Evolutionary conservation across 2,888 invertebrate species (phyloP).

Genomic region (Coenonympha arcania): DNA sequence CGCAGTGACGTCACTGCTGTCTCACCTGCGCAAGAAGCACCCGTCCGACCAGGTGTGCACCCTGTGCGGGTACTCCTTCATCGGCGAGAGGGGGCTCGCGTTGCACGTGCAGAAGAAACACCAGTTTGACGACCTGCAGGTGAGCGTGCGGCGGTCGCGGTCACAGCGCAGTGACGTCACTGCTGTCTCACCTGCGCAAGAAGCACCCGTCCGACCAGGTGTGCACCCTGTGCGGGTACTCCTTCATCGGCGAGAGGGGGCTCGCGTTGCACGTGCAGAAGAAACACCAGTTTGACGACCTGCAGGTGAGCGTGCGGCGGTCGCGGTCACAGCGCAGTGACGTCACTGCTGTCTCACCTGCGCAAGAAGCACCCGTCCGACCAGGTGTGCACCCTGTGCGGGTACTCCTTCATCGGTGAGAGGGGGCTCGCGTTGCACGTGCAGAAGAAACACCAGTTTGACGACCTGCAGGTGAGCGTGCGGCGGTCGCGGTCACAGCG

Average conservation of each 20-base stretch:
- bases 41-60: slow-evolving; percentile 34
- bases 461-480: not conserved
- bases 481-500: too few species aligned
- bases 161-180: not conserved
- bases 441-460: not conserved
- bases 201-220: too few species aligned
- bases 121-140: not conserved
- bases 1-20: slow-evolving; percentile 33
- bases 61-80: slow-evolving; percentile 34
- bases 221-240: too few species aligned
- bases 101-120: slow-evolving; percentile 29
- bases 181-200: too few species aligned
- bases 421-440: slow-evolving; percentile 33
- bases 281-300: too few species aligned
- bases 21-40: slow-evolving; percentile 35
- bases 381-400: slow-evolving; percentile 41
- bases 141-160: too few species aligned
- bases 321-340: not conserved
- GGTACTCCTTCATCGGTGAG: slow-evolving; percentile 58
- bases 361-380: not conserved
- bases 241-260: too few species aligned
- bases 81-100: slow-evolving; percentile 32
- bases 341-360: not conserved
- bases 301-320: not conserved
- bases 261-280: too few species aligned